These are phyloP conservation scores for Drosophila kikkawai DNA, from an alignment of 1,140 invertebrate genomes.

Conservation along the genomic window DNA sequence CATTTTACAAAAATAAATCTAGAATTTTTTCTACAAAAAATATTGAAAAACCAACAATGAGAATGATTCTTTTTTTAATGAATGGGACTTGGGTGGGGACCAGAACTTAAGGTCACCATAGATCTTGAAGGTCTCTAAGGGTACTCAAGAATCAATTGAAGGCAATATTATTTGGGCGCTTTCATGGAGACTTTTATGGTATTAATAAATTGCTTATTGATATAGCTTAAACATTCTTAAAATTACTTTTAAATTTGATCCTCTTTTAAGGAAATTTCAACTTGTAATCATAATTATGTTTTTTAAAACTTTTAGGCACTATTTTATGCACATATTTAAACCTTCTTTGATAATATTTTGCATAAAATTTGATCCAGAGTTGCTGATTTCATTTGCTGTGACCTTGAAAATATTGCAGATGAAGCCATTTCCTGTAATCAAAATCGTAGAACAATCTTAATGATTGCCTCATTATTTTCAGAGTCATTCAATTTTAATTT, in stretches of 20 bases:
- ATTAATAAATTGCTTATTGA: too few species aligned
- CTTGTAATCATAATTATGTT: not conserved
- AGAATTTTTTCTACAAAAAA: slow-evolving; percentile 60
- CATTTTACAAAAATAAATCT: slow-evolving; percentile 65
- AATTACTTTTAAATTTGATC: not conserved
- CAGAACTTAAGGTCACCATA: not conserved
- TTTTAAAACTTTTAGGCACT: not conserved
- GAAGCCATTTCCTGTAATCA: slow-evolving; percentile 24
- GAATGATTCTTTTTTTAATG: slow-evolving; percentile 26
- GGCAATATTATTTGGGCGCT: not conserved
- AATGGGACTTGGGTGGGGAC: slow-evolving; percentile 7
- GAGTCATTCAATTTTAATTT: not conserved
- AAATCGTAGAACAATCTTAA: slow-evolving; percentile 8
- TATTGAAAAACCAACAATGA: slow-evolving; percentile 44
- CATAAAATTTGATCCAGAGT: not conserved
- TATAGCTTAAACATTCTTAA: not conserved
- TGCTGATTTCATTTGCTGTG: not conserved
- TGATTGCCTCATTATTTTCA: slow-evolving; percentile 8
- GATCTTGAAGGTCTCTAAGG: not conserved
- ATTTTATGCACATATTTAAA: not conserved
- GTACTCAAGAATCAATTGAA: not conserved
- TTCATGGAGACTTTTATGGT: not conserved
- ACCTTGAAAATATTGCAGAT: slow-evolving; percentile 26
- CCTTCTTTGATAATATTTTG: not conserved
- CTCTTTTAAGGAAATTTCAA: not conserved